These are phyloP conservation scores for Periplaneta americana DNA, from an alignment of 1,140 invertebrate species.

Conservation along the genomic window DNA sequence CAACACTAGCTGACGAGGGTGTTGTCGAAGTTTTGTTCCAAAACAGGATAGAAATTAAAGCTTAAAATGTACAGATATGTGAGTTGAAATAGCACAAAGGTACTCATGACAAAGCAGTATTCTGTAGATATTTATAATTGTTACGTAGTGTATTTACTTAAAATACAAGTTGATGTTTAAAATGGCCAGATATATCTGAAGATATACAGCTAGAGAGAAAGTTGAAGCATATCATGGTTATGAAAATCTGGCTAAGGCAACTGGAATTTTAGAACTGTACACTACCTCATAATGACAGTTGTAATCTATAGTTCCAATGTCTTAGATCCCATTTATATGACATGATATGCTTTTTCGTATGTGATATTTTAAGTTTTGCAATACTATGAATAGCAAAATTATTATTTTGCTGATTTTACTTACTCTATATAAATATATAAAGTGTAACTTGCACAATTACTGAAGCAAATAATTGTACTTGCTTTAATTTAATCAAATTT, in stretches of 20 bases:
- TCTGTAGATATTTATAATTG: background rate
- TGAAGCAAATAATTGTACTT: background rate
- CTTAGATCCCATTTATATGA: background rate
- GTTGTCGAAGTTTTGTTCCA: constrained; percentile 78
- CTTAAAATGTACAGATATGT: background rate
- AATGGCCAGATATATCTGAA: background rate
- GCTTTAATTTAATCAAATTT: background rate
- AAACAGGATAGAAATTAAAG: constrained; percentile 37
- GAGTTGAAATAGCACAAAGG: background rate
- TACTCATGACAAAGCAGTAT: background rate
- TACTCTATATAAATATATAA: background rate
- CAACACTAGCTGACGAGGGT: constrained; percentile 83
- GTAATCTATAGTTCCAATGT: background rate
- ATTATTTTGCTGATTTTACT: background rate
- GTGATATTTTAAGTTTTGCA: background rate
- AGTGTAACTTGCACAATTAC: background rate
- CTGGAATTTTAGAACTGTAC: background rate
- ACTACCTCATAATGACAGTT: background rate
- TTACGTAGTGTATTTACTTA: background rate
- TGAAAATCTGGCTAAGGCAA: background rate
- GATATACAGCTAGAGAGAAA: too few relatives aligned
- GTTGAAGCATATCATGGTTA: background rate
- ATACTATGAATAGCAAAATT: background rate
- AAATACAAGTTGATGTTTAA: background rate
- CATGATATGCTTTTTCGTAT: background rate